phyloP scores from a whole-genome alignment of 2,113 vertebrate species.

The Strix uralensis region DNA sequence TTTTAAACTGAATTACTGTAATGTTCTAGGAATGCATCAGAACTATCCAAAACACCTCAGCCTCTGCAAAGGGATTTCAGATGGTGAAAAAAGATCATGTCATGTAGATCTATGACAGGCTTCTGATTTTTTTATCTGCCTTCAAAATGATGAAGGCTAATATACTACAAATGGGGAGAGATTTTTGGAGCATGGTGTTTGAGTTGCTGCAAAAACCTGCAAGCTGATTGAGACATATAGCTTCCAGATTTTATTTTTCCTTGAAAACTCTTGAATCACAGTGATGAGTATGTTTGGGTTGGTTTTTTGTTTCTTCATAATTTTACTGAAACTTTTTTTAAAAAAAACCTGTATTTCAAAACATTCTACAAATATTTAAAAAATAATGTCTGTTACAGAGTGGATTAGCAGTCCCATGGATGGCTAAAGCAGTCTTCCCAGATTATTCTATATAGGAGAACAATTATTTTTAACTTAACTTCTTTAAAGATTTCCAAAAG shows the following conservation, averaged over 20 bases:
- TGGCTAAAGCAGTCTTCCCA: neutral
- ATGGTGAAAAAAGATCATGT: neutral
- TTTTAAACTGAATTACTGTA: neutral
- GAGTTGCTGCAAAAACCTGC: neutral
- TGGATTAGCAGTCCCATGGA: neutral
- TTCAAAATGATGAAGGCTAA: neutral
- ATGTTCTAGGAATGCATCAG: neutral
- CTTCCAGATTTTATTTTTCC: neutral
- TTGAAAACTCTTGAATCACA: neutral
- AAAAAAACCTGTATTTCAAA: neutral
- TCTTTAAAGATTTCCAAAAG: neutral
- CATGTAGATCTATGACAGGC: accelerated
- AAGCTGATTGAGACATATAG: neutral
- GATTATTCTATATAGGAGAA: neutral
- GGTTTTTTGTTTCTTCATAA: neutral
- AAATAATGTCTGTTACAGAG: neutral
- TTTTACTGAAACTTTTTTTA: neutral
- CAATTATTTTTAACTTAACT: neutral
- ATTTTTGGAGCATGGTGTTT: neutral
- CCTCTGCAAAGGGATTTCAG: neutral
- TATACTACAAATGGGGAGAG: neutral
- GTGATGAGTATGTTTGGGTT: neutral
- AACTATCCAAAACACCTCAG: neutral
- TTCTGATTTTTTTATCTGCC: neutral
- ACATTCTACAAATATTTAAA: neutral